phyloP scores from a whole-genome alignment of 2,797 vertebrate species.

The Pangasius djambal region DNA sequence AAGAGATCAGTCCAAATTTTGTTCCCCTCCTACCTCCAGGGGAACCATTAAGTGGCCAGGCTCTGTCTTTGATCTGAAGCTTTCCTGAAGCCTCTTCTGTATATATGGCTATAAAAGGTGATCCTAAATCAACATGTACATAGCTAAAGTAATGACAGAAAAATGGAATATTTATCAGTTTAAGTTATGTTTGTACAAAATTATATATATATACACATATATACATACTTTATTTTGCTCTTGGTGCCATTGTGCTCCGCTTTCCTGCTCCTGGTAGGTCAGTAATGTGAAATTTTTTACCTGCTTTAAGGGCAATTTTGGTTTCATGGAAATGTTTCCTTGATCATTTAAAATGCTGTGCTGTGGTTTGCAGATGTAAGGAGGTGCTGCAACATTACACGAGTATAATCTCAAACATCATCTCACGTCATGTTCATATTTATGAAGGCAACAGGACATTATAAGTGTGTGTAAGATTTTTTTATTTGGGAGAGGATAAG shows the following conservation, averaged over 20 bases:
- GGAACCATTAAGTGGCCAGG: background rate
- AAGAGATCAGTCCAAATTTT: background rate
- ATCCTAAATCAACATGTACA: slow-evolving; percentile 60
- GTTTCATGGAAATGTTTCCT: slow-evolving; percentile 5
- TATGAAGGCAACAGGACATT: background rate
- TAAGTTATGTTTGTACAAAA: slow-evolving; percentile 67
- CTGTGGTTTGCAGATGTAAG: background rate
- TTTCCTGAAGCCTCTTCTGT: slow-evolving; percentile 42
- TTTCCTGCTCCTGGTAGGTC: slow-evolving; percentile 45
- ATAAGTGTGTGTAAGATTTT: background rate
- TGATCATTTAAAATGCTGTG: background rate
- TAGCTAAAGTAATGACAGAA: slow-evolving; percentile 51
- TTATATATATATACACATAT: slow-evolving; percentile 50
- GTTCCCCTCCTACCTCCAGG: background rate
- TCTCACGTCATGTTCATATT: slow-evolving; percentile 1
- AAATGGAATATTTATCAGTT: slow-evolving; percentile 66
- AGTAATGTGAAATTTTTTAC: slow-evolving; percentile 49
- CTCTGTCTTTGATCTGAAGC: background rate
- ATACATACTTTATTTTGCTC: slow-evolving; percentile 46
- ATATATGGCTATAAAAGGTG: slow-evolving; percentile 46
- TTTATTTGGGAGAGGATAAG: background rate
- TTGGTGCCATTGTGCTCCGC: slow-evolving; percentile 41
- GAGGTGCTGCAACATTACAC: slow-evolving; percentile 28
- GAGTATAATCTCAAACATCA: background rate
- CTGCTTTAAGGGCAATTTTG: slow-evolving; percentile 40